phyloP scores from a whole-genome alignment of 1,140 invertebrate species.

The Steinernema feltiae region DNA sequence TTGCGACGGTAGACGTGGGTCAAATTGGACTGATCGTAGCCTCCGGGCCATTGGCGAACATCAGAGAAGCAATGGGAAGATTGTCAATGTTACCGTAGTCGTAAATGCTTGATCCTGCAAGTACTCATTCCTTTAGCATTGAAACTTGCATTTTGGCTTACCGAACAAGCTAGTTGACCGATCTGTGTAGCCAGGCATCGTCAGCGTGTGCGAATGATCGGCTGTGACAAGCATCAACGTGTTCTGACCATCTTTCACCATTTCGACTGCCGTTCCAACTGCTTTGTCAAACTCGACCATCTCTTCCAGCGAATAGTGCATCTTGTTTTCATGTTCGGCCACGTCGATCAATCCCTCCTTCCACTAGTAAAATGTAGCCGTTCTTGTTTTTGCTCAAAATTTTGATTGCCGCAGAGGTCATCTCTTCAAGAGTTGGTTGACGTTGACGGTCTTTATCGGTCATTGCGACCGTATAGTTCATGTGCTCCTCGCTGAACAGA shows the following conservation, averaged over 20 bases:
- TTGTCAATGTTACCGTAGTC: conserved; percentile 14
- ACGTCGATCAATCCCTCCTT: conserved; percentile 79
- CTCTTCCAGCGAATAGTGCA: conserved; percentile 73
- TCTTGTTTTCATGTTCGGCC: conserved; percentile 75
- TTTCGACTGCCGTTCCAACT: conserved; percentile 64
- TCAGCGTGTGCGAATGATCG: conserved; percentile 68
- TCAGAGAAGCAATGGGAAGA: conserved; percentile 6
- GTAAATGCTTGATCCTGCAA: neutral
- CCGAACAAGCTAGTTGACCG: conserved; percentile 59
- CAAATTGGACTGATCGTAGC: neutral
- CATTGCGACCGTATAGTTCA: conserved; percentile 70
- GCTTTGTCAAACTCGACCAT: conserved; percentile 72
- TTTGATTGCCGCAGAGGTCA: conserved; percentile 78
- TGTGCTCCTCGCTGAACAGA: conserved; percentile 71
- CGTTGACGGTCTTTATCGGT: conserved; percentile 58
- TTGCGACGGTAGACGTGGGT: neutral
- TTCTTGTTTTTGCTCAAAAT: conserved; percentile 72
- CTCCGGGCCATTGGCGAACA: conserved; percentile 24
- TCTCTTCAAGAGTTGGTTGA: conserved; percentile 70
- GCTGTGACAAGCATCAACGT: conserved; percentile 83
- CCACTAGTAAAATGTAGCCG: conserved; percentile 81
- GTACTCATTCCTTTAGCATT: neutral
- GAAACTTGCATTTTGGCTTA: conserved; percentile 32
- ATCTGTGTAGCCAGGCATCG: conserved; percentile 46
- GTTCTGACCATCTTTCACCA: conserved; percentile 63